phyloP scores from a whole-genome alignment of 30 jellyfish, hydroid and myxozoan species.

The Rhopilema esculentum region DNA sequence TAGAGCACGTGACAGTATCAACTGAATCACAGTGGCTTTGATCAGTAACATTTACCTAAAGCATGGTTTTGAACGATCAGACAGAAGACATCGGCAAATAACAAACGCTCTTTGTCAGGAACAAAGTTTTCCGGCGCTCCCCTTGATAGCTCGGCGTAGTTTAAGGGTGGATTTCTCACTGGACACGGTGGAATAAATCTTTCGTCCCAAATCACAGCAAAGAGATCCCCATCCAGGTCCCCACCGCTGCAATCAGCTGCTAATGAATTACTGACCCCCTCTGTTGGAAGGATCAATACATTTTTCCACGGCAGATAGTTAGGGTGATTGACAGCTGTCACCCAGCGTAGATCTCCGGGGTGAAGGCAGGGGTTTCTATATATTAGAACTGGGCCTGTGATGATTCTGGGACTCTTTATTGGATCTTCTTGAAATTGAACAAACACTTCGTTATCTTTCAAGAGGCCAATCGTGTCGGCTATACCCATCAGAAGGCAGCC shows the following conservation, averaged over 20 bases:
- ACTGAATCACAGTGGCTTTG: no score
- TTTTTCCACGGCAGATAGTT: conserved; percentile 47
- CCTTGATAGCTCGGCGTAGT: conserved; percentile 55
- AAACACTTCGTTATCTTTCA: conserved; percentile 73
- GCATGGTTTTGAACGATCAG: conserved; percentile 62
- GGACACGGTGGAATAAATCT: conserved; percentile 60
- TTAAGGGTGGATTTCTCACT: conserved; percentile 13
- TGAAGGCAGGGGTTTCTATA: conserved; percentile 87
- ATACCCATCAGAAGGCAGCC: conserved; percentile 84
- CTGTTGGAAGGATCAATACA: conserved; percentile 75
- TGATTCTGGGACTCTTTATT: conserved; percentile 1
- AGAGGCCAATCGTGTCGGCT: conserved; percentile 76
- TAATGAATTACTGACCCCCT: conserved; percentile 32
- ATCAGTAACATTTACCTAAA: no score
- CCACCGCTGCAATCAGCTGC: conserved; percentile 91
- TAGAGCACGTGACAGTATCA: no score
- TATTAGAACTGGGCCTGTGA: conserved; percentile 61
- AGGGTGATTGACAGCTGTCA: conserved; percentile 63
- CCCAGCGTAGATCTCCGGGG: conserved; percentile 90
- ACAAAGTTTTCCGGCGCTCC: conserved; percentile 48
- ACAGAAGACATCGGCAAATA: conserved; percentile 60
- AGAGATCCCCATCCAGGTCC: conserved; percentile 91
- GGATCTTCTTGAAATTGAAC: conserved; percentile 46
- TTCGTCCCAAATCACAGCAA: conserved; percentile 87
- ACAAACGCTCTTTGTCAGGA: conserved; percentile 15